Conservation (phyloP, 2,888 invertebrate genomes). For the Athrips mouffetella region DNA sequence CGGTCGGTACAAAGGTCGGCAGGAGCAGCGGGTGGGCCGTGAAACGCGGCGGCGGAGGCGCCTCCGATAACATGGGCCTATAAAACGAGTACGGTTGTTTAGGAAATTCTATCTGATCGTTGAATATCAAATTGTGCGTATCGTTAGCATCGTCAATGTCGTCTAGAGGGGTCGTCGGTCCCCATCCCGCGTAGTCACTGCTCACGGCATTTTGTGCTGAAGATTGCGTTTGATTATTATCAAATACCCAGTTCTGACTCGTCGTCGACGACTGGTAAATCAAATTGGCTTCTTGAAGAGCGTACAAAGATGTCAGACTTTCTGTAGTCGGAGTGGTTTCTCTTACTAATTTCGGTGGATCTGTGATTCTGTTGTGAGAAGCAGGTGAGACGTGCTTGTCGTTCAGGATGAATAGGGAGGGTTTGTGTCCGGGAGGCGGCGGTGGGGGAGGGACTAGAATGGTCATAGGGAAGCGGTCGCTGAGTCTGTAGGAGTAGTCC, state of each 20-base stretch:
- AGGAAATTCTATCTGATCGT: constrained; percentile 44
- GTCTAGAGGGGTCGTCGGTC: constrained; percentile 64
- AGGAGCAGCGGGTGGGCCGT: constrained; percentile 37
- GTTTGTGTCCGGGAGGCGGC: constrained; percentile 65
- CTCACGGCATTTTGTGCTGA: constrained; percentile 50
- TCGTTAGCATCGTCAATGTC: constrained; percentile 50
- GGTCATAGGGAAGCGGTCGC: constrained; percentile 80
- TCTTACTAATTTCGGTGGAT: constrained; percentile 34
- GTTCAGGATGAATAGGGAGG: constrained; percentile 49
- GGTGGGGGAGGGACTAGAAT: constrained; percentile 84
- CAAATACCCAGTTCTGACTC: constrained; percentile 64
- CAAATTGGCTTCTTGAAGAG: constrained; percentile 80
- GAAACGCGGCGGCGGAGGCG: constrained; percentile 52
- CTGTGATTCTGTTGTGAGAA: constrained; percentile 36
- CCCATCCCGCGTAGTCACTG: constrained; percentile 73
- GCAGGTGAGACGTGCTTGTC: constrained; percentile 43
- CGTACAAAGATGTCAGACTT: constrained; percentile 59
- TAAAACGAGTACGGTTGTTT: constrained; percentile 59
- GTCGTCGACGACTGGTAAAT: constrained; percentile 81
- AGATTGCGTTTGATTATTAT: constrained; percentile 48
- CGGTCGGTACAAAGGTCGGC: constrained; percentile 57
- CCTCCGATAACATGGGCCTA: constrained; percentile 58
- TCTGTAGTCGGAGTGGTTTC: constrained; percentile 38
- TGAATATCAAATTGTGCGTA: constrained; percentile 59
- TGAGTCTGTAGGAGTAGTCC: constrained; percentile 70